Conservation (phyloP, 2,797 vertebrate genomes). For the Urosaurus nigricauda region DNA sequence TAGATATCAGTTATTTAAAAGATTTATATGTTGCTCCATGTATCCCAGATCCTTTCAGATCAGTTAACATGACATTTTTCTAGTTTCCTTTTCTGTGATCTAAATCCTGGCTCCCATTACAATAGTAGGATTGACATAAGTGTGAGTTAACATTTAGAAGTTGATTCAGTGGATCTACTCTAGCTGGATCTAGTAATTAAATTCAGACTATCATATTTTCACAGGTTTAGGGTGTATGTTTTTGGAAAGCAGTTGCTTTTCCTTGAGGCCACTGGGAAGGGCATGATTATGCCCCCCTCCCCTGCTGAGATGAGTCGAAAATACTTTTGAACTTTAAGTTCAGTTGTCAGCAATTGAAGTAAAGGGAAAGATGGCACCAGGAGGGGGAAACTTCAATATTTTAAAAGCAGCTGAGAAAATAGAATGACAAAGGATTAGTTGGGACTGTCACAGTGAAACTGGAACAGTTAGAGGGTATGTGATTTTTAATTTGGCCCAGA, state of each 20-base stretch:
- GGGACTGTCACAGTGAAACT: too few species aligned
- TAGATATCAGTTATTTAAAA: slow-evolving; percentile 36
- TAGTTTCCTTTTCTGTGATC: slow-evolving; percentile 37
- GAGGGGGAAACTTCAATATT: too few species aligned
- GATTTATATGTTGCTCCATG: neutral
- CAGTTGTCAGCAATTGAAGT: neutral
- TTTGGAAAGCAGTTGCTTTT: neutral
- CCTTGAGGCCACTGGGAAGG: neutral
- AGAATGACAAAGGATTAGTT: too few species aligned
- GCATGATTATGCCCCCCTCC: neutral
- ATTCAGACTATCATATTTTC: neutral
- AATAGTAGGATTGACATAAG: too few species aligned
- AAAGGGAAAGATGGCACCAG: slow-evolving; percentile 42
- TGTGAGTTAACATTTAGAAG: too few species aligned
- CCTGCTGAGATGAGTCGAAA: too few species aligned
- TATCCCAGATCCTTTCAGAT: neutral
- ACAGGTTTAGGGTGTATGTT: neutral
- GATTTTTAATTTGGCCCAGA: slow-evolving; percentile 20
- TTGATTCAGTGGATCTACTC: too few species aligned
- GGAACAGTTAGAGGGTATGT: too few species aligned
- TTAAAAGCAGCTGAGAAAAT: too few species aligned
- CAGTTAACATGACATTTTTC: slow-evolving; percentile 8
- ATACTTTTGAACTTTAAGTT: neutral
- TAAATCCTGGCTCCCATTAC: too few species aligned
- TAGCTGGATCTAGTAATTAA: too few species aligned